Conservation (phyloP, 2,888 invertebrate species). For the Chirona hameri region DNA sequence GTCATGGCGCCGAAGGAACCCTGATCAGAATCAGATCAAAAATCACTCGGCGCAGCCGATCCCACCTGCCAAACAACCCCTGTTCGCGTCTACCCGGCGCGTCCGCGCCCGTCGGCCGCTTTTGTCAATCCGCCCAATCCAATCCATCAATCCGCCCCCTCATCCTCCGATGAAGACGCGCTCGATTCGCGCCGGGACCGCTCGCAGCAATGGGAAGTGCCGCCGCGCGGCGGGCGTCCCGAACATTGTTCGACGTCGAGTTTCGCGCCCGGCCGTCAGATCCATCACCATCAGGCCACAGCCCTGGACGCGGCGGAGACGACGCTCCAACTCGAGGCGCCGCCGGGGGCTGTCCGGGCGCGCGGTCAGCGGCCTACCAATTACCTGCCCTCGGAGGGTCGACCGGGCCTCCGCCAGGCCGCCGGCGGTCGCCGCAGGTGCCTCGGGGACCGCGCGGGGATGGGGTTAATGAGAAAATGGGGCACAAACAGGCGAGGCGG, state of each 20-base stretch:
- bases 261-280: background rate
- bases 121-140: background rate
- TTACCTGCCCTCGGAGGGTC: background rate
- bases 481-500: background rate
- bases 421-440: background rate
- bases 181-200: background rate
- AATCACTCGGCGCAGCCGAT: background rate
- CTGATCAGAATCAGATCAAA: background rate
- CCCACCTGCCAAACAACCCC: background rate
- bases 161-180: background rate
- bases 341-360: background rate
- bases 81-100: background rate
- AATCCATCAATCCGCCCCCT: background rate
- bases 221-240: background rate
- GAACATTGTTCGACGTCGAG: background rate
- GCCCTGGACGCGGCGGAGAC: background rate
- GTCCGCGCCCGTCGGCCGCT: background rate
- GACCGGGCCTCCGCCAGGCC: background rate
- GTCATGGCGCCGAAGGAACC: no score
- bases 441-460: background rate
- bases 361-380: background rate
- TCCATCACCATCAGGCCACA: background rate
- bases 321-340: background rate
- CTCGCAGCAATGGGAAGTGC: background rate
- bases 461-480: slow-evolving; percentile 7